Percentiles rank a stretch among this genome's conserved stretches.
Conservation (phyloP, 1,140 invertebrate genomes). For the Hydropsyche tenuis region DNA sequence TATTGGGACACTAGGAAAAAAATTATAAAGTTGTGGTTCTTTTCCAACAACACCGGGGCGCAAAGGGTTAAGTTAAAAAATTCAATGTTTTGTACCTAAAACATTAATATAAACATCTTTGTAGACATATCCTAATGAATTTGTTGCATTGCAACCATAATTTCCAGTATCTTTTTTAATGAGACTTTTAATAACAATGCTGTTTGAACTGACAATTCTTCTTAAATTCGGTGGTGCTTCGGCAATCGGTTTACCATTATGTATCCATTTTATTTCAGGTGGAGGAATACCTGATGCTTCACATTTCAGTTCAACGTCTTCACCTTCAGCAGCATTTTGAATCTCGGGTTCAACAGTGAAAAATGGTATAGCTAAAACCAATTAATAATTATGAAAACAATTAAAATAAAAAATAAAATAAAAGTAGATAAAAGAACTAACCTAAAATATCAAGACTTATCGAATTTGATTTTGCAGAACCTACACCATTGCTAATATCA, state of each 20-base stretch:
- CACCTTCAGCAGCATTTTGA: conserved; percentile 88
- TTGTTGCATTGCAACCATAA: conserved; percentile 98
- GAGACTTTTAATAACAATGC: conserved; percentile 83
- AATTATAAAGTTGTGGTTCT: too few relatives aligned
- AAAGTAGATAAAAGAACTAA: conserved; percentile 48
- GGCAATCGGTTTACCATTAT: conserved; percentile 90
- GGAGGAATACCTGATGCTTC: conserved; percentile 86
- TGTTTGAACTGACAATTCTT: conserved; percentile 70
- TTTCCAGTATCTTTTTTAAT: conserved; percentile 93
- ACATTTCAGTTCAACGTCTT: conserved; percentile 86
- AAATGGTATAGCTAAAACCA: conserved; percentile 78
- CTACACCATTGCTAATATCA: conserved; percentile 90
- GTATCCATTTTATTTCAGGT: conserved; percentile 94
- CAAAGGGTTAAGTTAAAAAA: background rate
- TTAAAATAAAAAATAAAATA: background rate
- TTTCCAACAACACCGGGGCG: too few relatives aligned
- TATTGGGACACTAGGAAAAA: too few relatives aligned
- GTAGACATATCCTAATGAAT: conserved; percentile 97
- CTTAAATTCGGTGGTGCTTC: conserved; percentile 78
- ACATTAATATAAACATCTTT: conserved; percentile 98
- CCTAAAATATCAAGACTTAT: conserved; percentile 81
- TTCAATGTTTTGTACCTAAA: conserved; percentile 64
- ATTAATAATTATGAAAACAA: background rate
- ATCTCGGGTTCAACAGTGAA: conserved; percentile 92
- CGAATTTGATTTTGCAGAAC: conserved; percentile 81